Percentiles rank a stretch among this genome's conserved stretches.
phyloP scores from a whole-genome alignment of 2,888 invertebrate species.

The Melinaea menophilus region DNA sequence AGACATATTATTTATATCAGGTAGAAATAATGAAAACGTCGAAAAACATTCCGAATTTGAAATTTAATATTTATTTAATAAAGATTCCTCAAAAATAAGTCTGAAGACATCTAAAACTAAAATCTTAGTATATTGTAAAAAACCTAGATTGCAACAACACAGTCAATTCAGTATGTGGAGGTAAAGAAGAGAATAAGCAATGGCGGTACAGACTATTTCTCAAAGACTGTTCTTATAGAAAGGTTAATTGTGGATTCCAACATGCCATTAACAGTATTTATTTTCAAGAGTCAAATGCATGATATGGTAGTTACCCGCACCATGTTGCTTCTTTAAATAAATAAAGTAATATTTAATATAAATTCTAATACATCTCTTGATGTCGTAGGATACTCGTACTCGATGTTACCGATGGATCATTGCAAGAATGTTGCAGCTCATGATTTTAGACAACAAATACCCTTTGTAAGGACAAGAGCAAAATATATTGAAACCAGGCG shows the following conservation, averaged over 20 bases:
- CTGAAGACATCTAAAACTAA: not conserved
- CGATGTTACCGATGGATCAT: conserved; percentile 36
- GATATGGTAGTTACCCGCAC: no score
- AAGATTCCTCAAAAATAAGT: conserved; percentile 3
- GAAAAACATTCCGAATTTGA: conserved; percentile 25
- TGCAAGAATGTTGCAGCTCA: conserved; percentile 43
- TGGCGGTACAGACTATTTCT: conserved; percentile 55
- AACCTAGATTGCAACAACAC: conserved; percentile 53
- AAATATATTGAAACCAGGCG: conserved; percentile 33
- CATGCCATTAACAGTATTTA: conserved; percentile 56
- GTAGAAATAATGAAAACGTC: conserved; percentile 48
- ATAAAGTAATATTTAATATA: not conserved
- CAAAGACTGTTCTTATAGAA: conserved; percentile 62
- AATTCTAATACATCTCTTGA: not conserved
- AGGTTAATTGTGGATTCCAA: conserved; percentile 62
- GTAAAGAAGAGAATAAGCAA: conserved; percentile 43
- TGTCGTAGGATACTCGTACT: conserved; percentile 49
- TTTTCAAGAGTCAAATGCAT: no score
- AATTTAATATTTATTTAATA: not conserved
- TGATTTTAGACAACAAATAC: conserved; percentile 24
- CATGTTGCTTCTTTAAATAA: no score
- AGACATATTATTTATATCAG: conserved; percentile 51
- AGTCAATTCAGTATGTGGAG: conserved; percentile 50
- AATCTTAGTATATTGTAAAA: conserved; percentile 40
- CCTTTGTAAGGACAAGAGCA: not conserved